A percentile compares a stretch with the other conserved stretches of the same genome.
Evolutionary conservation across 2,888 invertebrate species (phyloP).

Genomic region (Melinaea marsaeus): DNA sequence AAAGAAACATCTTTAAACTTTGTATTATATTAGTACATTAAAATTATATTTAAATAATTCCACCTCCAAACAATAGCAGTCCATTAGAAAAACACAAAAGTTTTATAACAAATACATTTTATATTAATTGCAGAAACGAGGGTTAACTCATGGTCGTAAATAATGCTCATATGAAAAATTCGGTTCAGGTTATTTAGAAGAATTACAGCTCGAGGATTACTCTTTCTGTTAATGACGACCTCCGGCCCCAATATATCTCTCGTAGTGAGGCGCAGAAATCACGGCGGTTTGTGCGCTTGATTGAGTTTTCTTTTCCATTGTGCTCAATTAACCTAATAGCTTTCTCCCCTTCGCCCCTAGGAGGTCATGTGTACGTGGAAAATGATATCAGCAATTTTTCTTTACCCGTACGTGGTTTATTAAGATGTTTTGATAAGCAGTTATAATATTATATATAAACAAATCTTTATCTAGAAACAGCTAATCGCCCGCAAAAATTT

Average conservation of each 20-base stretch:
- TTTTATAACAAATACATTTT: background rate
- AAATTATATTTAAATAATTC: background rate
- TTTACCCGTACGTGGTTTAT: constrained; percentile 33
- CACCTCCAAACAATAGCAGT: constrained; percentile 1
- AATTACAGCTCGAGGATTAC: constrained; percentile 44
- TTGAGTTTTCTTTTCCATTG: constrained; percentile 75
- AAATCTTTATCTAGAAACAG: background rate
- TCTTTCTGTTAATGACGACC: constrained; percentile 67
- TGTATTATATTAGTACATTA: background rate
- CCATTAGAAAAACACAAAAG: constrained; percentile 14
- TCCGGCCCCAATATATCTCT: constrained; percentile 67
- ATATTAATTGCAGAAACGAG: constrained; percentile 18
- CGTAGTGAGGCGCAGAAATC: constrained; percentile 74
- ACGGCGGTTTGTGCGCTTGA: constrained; percentile 70
- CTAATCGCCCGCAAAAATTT: background rate
- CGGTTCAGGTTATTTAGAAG: constrained; percentile 57
- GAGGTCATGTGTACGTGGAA: constrained; percentile 64
- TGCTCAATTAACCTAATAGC: constrained; percentile 73
- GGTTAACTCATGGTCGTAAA: constrained; percentile 45
- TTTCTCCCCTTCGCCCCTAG: constrained; percentile 57
- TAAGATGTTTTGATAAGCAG: constrained; percentile 9
- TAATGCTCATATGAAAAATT: constrained; percentile 61
- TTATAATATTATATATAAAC: background rate
- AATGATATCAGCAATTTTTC: constrained; percentile 70
- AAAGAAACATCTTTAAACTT: too few relatives aligned